Conservation (phyloP, 2,888 invertebrate genomes). For the Oasisia sp. region DNA sequence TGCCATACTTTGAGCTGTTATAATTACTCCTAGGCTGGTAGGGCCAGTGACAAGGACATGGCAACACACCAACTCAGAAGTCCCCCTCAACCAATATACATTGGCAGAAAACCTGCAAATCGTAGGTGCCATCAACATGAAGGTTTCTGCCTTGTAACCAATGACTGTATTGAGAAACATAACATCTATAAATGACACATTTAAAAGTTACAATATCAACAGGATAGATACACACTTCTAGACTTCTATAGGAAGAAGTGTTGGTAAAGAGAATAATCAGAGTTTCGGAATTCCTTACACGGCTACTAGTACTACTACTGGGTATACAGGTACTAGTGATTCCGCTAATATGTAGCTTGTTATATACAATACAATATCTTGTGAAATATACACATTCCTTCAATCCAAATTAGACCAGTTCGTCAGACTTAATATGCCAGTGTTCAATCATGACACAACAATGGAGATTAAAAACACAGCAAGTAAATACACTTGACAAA, state of each 20-base stretch:
- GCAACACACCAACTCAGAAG: neutral
- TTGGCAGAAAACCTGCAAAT: neutral
- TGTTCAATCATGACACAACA: neutral
- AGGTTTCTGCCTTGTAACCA: neutral
- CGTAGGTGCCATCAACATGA: neutral
- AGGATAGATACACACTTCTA: neutral
- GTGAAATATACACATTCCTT: slow-evolving; percentile 6
- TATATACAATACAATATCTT: neutral
- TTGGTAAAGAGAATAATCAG: neutral
- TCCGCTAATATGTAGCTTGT: neutral
- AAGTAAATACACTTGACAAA: neutral
- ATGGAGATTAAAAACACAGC: neutral
- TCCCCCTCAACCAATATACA: neutral
- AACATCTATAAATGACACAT: neutral
- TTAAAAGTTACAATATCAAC: slow-evolving; percentile 6
- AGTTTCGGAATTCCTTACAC: neutral
- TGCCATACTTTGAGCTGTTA: neutral
- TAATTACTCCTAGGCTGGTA: neutral
- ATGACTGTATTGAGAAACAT: neutral
- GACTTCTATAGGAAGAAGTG: neutral
- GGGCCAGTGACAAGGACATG: neutral
- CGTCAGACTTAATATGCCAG: neutral
- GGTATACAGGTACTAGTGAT: neutral
- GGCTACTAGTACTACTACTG: neutral
- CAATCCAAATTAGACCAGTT: neutral